Percentiles rank a stretch among this genome's conserved stretches.
These are phyloP conservation scores for Drosophila sp. DNA, from an alignment of 1,140 invertebrate species.

Conservation along the genomic window DNA sequence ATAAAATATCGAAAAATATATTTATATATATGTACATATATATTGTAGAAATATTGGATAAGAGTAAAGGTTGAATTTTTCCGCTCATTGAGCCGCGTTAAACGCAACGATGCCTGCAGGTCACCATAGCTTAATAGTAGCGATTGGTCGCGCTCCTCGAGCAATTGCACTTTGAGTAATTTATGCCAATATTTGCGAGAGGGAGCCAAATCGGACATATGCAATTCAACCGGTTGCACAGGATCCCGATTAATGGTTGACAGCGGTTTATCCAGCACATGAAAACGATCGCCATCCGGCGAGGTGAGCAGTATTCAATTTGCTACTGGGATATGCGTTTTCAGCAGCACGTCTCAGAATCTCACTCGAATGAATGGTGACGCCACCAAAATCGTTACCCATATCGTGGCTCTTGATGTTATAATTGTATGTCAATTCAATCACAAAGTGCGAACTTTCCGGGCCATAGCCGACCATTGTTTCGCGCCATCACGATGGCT, in stretches of 20 bases:
- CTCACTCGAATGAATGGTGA: constrained; percentile 92
- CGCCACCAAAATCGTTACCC: constrained; percentile 95
- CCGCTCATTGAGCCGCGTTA: too few relatives aligned
- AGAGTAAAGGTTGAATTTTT: too few relatives aligned
- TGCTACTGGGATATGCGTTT: constrained; percentile 82
- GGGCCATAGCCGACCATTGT: constrained; percentile 72
- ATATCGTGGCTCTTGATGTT: constrained; percentile 92
- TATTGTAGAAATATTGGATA: too few relatives aligned
- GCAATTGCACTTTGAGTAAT: too few relatives aligned
- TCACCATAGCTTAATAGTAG: too few relatives aligned
- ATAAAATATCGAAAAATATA: too few relatives aligned
- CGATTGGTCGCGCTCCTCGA: too few relatives aligned
- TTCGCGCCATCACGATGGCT: too few relatives aligned
- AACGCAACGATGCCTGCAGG: too few relatives aligned
- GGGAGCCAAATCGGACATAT: too few relatives aligned
- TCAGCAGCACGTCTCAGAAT: constrained; percentile 89
- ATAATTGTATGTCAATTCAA: constrained; percentile 99
- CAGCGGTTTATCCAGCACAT: constrained; percentile 88
- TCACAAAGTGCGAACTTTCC: constrained; percentile 97
- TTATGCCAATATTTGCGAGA: too few relatives aligned
- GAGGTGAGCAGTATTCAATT: constrained; percentile 84
- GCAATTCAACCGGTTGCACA: constrained; percentile 84
- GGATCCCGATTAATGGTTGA: constrained; percentile 90
- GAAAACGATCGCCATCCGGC: constrained; percentile 96
- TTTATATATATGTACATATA: too few relatives aligned